Conservation (phyloP, 2,113 vertebrate genomes). For the Sialia sialis region DNA sequence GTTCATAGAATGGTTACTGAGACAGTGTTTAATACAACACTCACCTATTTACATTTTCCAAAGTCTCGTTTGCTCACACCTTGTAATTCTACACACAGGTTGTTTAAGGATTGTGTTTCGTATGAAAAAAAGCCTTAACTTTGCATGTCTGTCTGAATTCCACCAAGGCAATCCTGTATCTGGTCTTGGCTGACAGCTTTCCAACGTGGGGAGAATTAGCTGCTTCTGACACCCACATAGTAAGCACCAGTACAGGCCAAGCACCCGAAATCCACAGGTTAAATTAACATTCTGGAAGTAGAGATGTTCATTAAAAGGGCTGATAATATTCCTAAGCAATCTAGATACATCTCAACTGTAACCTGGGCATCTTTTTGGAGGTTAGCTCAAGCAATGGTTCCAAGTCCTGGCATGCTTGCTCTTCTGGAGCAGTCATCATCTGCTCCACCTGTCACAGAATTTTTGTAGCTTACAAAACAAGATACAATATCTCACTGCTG, state of each 20-base stretch:
- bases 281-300: neutral
- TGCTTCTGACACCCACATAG: neutral
- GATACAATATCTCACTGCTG: neutral
- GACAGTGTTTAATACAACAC: neutral
- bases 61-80: neutral
- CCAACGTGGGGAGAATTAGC: accelerated
- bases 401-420: neutral
- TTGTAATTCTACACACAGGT: neutral
- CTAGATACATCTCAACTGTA: accelerated
- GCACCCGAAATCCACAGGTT: neutral
- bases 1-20: neutral
- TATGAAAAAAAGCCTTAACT: neutral
- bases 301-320: neutral
- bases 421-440: neutral
- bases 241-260: neutral
- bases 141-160: neutral
- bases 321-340: neutral
- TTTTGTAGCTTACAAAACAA: neutral
- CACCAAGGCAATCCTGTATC: neutral
- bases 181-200: neutral
- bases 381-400: neutral
- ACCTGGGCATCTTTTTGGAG: neutral
- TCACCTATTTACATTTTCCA: neutral
- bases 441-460: neutral
- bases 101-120: neutral